A percentile compares a stretch with the other conserved stretches of the same genome.
These are phyloP conservation scores for Stenoptilia bipunctidactyla DNA, from an alignment of 2,888 invertebrate species.

Conservation along the genomic window DNA sequence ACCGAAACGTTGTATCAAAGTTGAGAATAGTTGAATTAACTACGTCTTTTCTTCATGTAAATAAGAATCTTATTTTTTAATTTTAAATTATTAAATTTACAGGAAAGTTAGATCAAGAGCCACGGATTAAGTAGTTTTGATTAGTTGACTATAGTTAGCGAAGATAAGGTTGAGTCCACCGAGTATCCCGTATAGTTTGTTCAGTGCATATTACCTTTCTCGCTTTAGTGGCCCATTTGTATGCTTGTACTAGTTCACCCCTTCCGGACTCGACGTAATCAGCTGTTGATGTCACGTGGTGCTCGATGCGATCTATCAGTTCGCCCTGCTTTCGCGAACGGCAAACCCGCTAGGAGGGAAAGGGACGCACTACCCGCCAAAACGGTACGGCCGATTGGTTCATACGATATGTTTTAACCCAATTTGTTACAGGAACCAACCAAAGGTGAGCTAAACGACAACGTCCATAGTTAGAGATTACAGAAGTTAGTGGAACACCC, in stretches of 20 bases:
- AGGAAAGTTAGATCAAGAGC: no score
- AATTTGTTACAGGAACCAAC: conserved; percentile 39
- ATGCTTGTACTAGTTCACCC: conserved; percentile 82
- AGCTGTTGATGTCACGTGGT: conserved; percentile 88
- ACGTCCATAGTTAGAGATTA: conserved; percentile 22
- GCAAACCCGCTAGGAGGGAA: conserved; percentile 44
- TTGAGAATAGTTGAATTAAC: no score
- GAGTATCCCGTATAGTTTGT: conserved; percentile 5
- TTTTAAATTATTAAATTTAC: no score
- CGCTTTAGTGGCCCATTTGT: conserved; percentile 88
- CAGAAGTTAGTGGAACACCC: no score
- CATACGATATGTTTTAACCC: conserved; percentile 45
- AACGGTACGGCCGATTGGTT: conserved; percentile 55
- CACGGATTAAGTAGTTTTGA: no score
- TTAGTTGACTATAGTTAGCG: background rate
- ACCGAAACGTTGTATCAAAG: no score
- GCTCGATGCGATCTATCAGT: conserved; percentile 94
- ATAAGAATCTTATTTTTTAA: no score
- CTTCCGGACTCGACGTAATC: conserved; percentile 88
- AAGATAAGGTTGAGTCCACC: background rate
- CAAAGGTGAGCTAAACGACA: conserved; percentile 27
- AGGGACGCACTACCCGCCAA: conserved; percentile 30
- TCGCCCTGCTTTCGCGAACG: conserved; percentile 82
- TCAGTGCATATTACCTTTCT: conserved; percentile 78
- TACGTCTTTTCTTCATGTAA: no score